Evolutionary conservation across 2,888 invertebrate species (phyloP).

Genomic region (Drosophila siamana): DNA sequence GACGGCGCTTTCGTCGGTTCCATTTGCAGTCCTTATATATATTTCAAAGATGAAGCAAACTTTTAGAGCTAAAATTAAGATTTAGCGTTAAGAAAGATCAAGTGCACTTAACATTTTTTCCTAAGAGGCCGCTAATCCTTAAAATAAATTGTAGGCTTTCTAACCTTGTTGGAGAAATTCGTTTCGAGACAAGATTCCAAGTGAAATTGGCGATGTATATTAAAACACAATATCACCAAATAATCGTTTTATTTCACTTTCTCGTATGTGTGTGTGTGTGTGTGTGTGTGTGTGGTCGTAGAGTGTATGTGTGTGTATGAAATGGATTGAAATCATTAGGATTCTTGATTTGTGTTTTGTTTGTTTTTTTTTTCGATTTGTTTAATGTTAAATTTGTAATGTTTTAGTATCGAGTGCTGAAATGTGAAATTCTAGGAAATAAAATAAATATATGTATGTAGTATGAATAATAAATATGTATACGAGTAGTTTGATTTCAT

Average conservation of each 20-base stretch:
- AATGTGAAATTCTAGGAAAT: slow-evolving; percentile 47
- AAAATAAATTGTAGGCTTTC: background rate
- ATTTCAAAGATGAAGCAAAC: too few relatives aligned
- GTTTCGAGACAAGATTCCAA: slow-evolving; percentile 17
- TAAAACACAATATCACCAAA: slow-evolving; percentile 73
- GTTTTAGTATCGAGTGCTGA: slow-evolving; percentile 49
- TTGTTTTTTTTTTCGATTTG: slow-evolving; percentile 9
- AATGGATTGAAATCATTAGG: slow-evolving; percentile 18
- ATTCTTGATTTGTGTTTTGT: background rate
- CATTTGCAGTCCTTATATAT: too few relatives aligned
- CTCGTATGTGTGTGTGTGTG: slow-evolving; percentile 22
- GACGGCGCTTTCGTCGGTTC: too few relatives aligned
- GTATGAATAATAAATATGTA: slow-evolving; percentile 32
- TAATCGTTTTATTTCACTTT: slow-evolving; percentile 68
- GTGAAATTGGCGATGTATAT: slow-evolving; percentile 43
- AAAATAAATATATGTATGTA: slow-evolving; percentile 29
- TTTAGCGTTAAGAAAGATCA: too few relatives aligned
- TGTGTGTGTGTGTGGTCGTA: slow-evolving; percentile 15
- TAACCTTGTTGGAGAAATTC: background rate
- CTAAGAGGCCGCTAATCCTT: background rate
- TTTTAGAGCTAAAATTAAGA: too few relatives aligned
- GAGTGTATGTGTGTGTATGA: slow-evolving; percentile 5
- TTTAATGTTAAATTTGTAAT: slow-evolving; percentile 32
- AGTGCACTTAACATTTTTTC: too few relatives aligned
- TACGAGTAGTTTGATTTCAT: slow-evolving; percentile 31